Base-by-base conservation (phyloP, 2,113 vertebrate genomes). In the Perca flavescens region DNA sequence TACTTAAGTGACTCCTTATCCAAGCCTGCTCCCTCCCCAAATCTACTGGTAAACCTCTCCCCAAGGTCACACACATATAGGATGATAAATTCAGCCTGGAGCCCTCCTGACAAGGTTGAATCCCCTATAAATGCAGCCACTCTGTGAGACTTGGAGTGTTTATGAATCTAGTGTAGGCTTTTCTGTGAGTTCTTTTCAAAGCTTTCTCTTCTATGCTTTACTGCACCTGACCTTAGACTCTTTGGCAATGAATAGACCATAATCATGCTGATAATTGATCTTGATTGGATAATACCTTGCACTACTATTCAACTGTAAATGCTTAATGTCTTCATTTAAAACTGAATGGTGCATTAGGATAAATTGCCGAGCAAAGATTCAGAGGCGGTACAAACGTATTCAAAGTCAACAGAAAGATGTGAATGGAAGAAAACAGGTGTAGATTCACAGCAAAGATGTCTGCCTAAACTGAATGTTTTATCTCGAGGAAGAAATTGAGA, bases 1-100 rank as follows among this genome's bases (percentile, higher is more conserved):
- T 85, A 58, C 60, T 81, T 62, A 85, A 83, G 71, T 74, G 64
- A 28, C 77, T 72, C 47, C 75, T 61, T 74, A 78, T 81, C 72
- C 68, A 76, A 56, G 43, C 14, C 36, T 12, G 71, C 78, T 77
- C 68, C 70, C 61, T 74, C 72, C 60, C 78, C 52, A 87, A 80
- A 78, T 83, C 65, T 90, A 88, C 86, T 77, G 70, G 87, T 87
- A 90, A 92, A 88, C 76, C 86, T 86, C 64, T 85, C 79, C 85
- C 87, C 90, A 94, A 92, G 93, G 93, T 94, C 93, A 88, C 17
- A 21, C 79, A 69, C 83, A 74, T 82, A 76, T 63, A 56, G 86
- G 79, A 86, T 88, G 91, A 93, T 93, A 92, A 82, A 94, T 93
- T 92, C 82, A 66, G 80, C 79, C 83, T 80, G 80, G 74, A 89